Conservation (phyloP, 2,888 invertebrate genomes). For the Siphlonurus alternatus region DNA sequence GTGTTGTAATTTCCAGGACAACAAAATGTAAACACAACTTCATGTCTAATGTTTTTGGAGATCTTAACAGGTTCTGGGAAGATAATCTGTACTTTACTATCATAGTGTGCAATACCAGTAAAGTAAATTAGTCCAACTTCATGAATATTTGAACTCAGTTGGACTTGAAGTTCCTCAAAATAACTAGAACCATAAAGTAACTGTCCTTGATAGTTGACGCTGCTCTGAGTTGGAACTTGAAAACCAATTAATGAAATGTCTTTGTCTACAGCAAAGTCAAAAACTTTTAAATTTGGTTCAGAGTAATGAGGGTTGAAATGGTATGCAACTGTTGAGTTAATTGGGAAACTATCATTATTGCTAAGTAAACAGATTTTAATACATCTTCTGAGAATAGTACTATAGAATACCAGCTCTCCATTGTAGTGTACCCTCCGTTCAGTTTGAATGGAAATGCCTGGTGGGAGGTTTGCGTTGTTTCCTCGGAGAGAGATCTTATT, state of each 20-base stretch:
- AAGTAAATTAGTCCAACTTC: too few species aligned
- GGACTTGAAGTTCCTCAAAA: too few species aligned
- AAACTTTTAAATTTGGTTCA: neutral
- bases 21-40: neutral
- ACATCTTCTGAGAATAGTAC: neutral
- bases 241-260: neutral
- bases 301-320: neutral
- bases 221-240: neutral
- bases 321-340: too few species aligned
- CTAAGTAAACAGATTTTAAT: neutral
- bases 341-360: too few species aligned
- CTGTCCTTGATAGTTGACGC: neutral
- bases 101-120: too few species aligned
- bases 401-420: neutral
- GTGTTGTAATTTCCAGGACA: neutral
- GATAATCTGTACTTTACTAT: too few species aligned
- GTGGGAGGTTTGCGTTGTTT: neutral
- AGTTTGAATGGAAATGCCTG: too few species aligned
- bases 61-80: neutral
- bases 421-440: too few species aligned
- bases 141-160: too few species aligned
- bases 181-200: neutral
- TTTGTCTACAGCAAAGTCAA: neutral
- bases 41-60: neutral
- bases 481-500: neutral